phyloP scores from a whole-genome alignment of 1,140 invertebrate genomes.

The Bemisia tabaci region DNA sequence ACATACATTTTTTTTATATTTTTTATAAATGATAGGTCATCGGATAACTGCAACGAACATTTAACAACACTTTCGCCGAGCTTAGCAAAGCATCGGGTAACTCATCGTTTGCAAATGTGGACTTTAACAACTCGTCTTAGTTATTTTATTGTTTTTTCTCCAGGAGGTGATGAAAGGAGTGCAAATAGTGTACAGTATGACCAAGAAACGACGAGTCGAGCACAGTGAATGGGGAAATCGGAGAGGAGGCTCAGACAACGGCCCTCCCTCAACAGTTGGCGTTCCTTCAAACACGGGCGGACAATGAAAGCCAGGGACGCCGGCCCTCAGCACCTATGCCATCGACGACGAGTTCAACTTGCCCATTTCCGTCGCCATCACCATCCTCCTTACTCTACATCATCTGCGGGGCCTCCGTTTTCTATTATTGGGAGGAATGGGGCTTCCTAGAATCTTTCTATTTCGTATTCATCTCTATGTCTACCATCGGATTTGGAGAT shows the following conservation, averaged over 20 bases:
- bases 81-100: too few species aligned
- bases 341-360: slow-evolving; percentile 90
- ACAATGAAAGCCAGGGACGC: slow-evolving; percentile 40
- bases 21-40: too few species aligned
- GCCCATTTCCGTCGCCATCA: slow-evolving; percentile 70
- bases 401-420: slow-evolving; percentile 63
- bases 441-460: slow-evolving; percentile 79
- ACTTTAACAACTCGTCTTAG: too few species aligned
- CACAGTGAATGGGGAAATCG: slow-evolving; percentile 32
- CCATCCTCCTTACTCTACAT: slow-evolving; percentile 73
- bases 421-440: slow-evolving; percentile 67
- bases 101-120: too few species aligned
- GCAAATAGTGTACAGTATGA: slow-evolving; percentile 61
- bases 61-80: too few species aligned
- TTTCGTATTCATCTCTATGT: slow-evolving; percentile 89
- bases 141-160: too few species aligned
- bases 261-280: slow-evolving; percentile 35
- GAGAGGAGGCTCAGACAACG: too few species aligned
- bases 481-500: slow-evolving; percentile 84
- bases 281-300: slow-evolving; percentile 7
- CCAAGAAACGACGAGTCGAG: slow-evolving; percentile 55
- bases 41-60: too few species aligned
- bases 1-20: too few species aligned
- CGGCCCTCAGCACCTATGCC: slow-evolving; percentile 49
- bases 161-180: slow-evolving; percentile 69